These are phyloP conservation scores for Hirudo medicinalis DNA, from an alignment of 1,140 invertebrate species.

Conservation along the genomic window DNA sequence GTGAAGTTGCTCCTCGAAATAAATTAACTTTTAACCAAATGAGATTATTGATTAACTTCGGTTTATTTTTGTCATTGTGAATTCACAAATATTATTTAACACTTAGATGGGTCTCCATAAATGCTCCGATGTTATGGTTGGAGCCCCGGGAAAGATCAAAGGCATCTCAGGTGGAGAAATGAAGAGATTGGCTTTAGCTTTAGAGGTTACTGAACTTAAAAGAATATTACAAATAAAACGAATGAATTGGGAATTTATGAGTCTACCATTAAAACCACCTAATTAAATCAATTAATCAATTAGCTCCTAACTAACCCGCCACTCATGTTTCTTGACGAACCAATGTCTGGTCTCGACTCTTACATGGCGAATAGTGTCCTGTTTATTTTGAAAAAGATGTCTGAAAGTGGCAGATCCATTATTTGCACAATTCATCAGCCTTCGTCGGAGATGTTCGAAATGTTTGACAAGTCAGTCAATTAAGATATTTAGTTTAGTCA, in stretches of 20 bases:
- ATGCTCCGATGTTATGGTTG: constrained; percentile 59
- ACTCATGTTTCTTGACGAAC: constrained; percentile 91
- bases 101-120: constrained; percentile 58
- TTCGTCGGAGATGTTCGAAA: constrained; percentile 13
- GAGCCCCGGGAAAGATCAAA: constrained; percentile 51
- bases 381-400: constrained; percentile 52
- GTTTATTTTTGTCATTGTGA: too few species aligned
- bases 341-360: constrained; percentile 81
- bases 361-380: constrained; percentile 82
- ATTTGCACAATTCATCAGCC: constrained; percentile 91
- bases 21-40: too few species aligned
- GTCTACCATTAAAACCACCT: not conserved
- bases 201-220: constrained; percentile 49
- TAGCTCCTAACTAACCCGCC: constrained; percentile 75
- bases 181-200: constrained; percentile 86
- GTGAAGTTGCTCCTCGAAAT: constrained; percentile 41
- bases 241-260: not conserved
- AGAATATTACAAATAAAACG: too few species aligned
- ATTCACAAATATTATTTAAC: not conserved
- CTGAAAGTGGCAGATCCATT: constrained; percentile 73
- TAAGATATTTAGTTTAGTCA: not conserved
- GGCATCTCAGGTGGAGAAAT: constrained; percentile 90
- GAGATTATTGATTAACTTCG: too few species aligned
- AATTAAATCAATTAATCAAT: too few species aligned
- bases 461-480: constrained; percentile 14